Evolutionary conservation across 1,140 invertebrate species (phyloP).

Genomic region (Eriocheir sinensis): DNA sequence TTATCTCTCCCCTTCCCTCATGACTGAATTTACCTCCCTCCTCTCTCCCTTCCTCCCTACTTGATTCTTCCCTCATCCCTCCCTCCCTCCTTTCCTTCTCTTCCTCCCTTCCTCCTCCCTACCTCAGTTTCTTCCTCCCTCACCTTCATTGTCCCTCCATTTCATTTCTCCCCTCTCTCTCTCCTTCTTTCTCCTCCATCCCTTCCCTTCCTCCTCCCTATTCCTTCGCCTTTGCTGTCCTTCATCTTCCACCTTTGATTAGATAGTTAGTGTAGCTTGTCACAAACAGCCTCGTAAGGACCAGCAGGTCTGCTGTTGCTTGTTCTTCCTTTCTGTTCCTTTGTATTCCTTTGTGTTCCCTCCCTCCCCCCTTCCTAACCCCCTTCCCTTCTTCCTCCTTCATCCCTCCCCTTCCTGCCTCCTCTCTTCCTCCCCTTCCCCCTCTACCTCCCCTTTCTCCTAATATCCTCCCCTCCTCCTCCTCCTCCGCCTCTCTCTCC

Average conservation of each 20-base stretch:
- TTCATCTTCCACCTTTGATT: background rate
- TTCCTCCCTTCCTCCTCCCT: background rate
- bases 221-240: background rate
- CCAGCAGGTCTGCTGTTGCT: too few species aligned
- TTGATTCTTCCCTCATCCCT: background rate
- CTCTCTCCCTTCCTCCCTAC: background rate
- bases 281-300: too few species aligned
- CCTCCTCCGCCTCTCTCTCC: background rate
- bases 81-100: background rate
- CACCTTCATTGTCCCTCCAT: background rate
- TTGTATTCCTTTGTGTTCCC: background rate
- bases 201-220: background rate
- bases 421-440: background rate
- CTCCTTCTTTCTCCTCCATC: background rate
- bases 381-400: background rate
- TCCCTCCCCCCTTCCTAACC: background rate
- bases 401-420: background rate
- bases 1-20: background rate
- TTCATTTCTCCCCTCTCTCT: background rate
- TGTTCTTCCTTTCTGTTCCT: background rate
- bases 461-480: background rate
- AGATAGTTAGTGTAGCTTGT: too few species aligned
- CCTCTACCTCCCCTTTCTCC: background rate
- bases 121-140: background rate
- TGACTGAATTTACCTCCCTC: background rate